Evolutionary conservation across 2,797 vertebrate genomes (phyloP).

Genomic region (Syndactyla subalaris): DNA sequence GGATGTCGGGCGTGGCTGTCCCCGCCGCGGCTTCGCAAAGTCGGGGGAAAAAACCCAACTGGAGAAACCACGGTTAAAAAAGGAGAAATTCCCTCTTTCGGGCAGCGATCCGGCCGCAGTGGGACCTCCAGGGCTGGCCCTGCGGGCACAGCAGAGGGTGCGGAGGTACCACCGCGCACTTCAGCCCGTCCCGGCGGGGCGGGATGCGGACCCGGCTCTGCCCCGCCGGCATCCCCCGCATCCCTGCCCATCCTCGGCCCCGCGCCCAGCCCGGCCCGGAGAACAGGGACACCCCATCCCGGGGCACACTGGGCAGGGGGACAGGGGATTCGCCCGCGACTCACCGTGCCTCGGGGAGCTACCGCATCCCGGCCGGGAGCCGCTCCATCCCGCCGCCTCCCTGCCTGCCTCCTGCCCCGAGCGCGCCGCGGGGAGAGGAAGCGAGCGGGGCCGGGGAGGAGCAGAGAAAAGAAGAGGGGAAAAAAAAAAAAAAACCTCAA

Average conservation of each 20-base stretch:
- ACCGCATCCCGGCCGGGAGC: not conserved
- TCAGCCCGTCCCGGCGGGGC: not conserved
- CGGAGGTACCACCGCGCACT: fast-evolving
- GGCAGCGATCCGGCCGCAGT: fast-evolving
- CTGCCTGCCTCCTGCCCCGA: not conserved
- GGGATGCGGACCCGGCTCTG: not conserved
- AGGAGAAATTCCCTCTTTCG: not conserved
- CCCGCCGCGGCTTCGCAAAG: fast-evolving
- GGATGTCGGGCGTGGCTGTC: not conserved
- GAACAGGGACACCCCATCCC: not conserved
- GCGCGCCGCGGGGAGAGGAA: not conserved
- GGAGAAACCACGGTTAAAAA: not conserved
- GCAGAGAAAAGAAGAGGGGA: not conserved
- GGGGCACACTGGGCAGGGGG: fast-evolving
- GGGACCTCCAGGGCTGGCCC: not conserved
- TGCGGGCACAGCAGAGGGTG: fast-evolving
- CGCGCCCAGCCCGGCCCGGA: not conserved
- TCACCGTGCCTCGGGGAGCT: not conserved
- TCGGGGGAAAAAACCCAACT: fast-evolving
- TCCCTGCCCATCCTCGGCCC: not conserved
- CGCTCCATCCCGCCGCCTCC: conserved; percentile 2
- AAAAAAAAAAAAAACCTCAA: not conserved
- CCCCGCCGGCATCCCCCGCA: not conserved
- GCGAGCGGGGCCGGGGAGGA: not conserved
- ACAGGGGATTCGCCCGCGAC: fast-evolving